phyloP scores from a whole-genome alignment of 2,888 invertebrate genomes.

The Melipona bicolor region DNA sequence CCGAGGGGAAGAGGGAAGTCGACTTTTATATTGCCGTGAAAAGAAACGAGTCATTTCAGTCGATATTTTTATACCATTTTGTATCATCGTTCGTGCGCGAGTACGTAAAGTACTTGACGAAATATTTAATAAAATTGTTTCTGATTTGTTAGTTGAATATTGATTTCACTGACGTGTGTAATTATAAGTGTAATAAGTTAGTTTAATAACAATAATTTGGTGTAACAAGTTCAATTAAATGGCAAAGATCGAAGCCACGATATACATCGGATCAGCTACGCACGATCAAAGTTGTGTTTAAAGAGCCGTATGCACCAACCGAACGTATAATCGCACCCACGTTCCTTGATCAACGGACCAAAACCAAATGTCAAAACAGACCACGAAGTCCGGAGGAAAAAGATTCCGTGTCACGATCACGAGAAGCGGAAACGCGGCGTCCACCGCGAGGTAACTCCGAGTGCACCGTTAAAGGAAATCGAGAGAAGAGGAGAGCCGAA shows the following conservation, averaged over 20 bases:
- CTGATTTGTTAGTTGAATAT: background rate
- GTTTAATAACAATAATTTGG: background rate
- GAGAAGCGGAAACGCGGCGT: constrained; percentile 38
- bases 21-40: background rate
- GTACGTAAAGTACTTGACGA: background rate
- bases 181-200: background rate
- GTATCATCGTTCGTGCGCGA: background rate
- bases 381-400: background rate
- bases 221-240: no score
- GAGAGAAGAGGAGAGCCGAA: background rate
- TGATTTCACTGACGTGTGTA: background rate
- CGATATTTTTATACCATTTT: background rate
- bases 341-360: background rate
- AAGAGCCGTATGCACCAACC: no score
- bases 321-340: constrained; percentile 13
- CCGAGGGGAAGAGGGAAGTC: background rate
- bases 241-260: no score
- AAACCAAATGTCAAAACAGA: constrained; percentile 13
- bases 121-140: background rate
- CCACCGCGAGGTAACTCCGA: background rate
- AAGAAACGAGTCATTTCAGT: background rate
- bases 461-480: constrained; percentile 17
- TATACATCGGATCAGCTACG: no score
- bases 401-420: constrained; percentile 6
- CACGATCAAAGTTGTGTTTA: no score